Conservation (phyloP, 2,888 invertebrate species). For the Scaptomyza caliginosa region DNA sequence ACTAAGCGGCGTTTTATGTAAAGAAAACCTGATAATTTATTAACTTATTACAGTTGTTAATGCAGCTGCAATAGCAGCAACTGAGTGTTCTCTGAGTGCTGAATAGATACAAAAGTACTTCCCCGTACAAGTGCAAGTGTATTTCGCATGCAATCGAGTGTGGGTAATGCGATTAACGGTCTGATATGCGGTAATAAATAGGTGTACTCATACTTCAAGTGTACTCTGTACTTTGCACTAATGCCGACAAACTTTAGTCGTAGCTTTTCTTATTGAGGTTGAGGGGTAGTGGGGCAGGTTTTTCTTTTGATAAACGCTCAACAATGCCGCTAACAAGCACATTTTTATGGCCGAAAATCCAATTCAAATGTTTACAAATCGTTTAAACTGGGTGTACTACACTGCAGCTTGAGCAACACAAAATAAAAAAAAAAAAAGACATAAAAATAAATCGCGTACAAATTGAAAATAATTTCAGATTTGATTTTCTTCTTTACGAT, state of each 20-base stretch:
- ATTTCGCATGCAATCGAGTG: conserved; percentile 63
- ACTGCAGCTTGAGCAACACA: conserved; percentile 12
- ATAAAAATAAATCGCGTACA: conserved; percentile 83
- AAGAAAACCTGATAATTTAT: conserved; percentile 72
- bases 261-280: conserved; percentile 1
- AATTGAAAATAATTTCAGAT: conserved; percentile 83
- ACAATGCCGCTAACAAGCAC: conserved; percentile 69
- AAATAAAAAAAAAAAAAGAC: conserved; percentile 51
- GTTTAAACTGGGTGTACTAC: conserved; percentile 72
- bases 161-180: conserved; percentile 72
- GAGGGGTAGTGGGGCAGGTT: background rate
- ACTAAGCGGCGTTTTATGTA: conserved; percentile 66
- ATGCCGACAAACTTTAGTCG: conserved; percentile 59
- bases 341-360: conserved; percentile 80
- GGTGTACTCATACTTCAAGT: conserved; percentile 53
- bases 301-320: conserved; percentile 62
- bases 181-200: conserved; percentile 70
- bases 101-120: conserved; percentile 18
- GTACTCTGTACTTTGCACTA: conserved; percentile 45
- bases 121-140: conserved; percentile 15
- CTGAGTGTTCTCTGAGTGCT: conserved; percentile 8
- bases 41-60: conserved; percentile 71
- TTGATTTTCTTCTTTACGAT: conserved; percentile 81
- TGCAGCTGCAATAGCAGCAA: conserved; percentile 19
- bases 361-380: conserved; percentile 83